These are phyloP conservation scores for Eupithecia exiguata DNA, from an alignment of 2,888 invertebrate species.

Conservation along the genomic window DNA sequence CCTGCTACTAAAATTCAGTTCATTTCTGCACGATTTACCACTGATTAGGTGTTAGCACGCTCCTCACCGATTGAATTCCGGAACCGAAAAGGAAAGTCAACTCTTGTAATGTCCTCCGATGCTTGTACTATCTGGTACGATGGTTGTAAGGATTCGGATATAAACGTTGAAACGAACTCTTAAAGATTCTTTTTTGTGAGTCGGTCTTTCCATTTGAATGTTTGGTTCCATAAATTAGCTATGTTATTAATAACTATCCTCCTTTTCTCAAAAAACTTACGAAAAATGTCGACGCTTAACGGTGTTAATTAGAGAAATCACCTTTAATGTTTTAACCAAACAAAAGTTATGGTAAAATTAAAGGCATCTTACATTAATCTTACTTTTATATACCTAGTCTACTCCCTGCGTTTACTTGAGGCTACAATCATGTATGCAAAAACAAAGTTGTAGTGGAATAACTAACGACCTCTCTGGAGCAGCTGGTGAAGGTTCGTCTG, in stretches of 20 bases:
- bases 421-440: too few relatives aligned
- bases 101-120: conserved; percentile 30
- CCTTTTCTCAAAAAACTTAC: too few relatives aligned
- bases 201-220: background rate
- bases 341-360: background rate
- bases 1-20: conserved; percentile 60
- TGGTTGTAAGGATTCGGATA: background rate
- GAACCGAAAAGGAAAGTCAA: conserved; percentile 49
- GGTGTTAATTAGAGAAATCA: too few relatives aligned
- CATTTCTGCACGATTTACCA: conserved; percentile 72
- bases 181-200: background rate
- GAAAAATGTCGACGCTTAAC: too few relatives aligned
- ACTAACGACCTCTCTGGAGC: too few relatives aligned
- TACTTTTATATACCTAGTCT: too few relatives aligned
- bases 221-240: too few relatives aligned
- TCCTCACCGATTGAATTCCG: conserved; percentile 63
- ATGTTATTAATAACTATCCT: too few relatives aligned
- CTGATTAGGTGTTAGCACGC: conserved; percentile 59
- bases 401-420: too few relatives aligned
- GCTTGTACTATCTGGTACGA: background rate
- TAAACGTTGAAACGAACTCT: background rate
- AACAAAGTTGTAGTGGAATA: too few relatives aligned
- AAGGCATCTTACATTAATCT: background rate
- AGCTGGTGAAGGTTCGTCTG: too few relatives aligned
- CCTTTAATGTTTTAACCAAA: background rate